These are phyloP conservation scores for Euzophera pinguis DNA, from an alignment of 2,888 invertebrate species.

Conservation along the genomic window DNA sequence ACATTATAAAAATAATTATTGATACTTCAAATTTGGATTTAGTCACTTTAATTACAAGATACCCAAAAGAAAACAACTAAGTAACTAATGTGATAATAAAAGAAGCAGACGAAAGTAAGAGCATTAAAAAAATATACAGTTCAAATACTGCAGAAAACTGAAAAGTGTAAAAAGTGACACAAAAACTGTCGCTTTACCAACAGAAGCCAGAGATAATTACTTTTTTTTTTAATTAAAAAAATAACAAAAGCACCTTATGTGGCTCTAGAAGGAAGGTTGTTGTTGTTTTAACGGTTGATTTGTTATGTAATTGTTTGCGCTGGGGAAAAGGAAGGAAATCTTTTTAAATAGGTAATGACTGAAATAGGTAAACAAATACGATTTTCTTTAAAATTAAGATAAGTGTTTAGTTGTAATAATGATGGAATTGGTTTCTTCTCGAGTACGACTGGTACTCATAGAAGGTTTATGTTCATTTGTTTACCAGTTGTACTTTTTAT, in stretches of 20 bases:
- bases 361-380: not conserved
- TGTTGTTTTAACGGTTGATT: not conserved
- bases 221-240: not conserved
- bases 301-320: not conserved
- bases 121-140: too few species aligned
- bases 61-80: too few species aligned
- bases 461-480: too few species aligned
- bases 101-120: too few species aligned
- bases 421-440: too few species aligned
- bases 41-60: too few species aligned
- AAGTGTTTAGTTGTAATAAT: too few species aligned
- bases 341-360: not conserved
- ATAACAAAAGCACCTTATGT: not conserved
- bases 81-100: too few species aligned
- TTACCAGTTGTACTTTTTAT: too few species aligned
- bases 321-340: constrained; percentile 7
- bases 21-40: too few species aligned
- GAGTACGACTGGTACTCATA: too few species aligned
- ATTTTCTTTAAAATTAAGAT: not conserved
- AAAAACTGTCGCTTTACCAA: not conserved
- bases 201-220: not conserved
- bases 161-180: not conserved
- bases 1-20: too few species aligned
- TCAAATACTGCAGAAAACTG: not conserved
- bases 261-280: not conserved